Evolutionary conservation across 2,113 vertebrate genomes (phyloP).

Genomic region (Penelope pileata): DNA sequence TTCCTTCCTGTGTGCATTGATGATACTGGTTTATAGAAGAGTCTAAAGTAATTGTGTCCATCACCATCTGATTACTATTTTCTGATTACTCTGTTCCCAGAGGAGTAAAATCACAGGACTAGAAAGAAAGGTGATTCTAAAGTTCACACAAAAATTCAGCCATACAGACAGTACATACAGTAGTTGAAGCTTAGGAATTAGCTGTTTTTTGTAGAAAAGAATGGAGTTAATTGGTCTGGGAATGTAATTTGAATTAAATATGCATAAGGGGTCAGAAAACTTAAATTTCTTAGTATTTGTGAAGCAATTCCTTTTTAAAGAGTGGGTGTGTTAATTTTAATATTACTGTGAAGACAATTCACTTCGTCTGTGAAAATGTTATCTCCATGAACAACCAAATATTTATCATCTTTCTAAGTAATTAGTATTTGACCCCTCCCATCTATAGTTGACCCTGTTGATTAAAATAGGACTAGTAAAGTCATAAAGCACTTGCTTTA

Average conservation of each 20-base stretch:
- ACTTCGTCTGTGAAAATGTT: not conserved
- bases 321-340: not conserved
- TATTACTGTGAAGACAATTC: accelerated
- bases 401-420: not conserved
- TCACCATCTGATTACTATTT: not conserved
- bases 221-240: not conserved
- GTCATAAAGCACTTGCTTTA: not conserved
- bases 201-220: not conserved
- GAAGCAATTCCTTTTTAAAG: not conserved
- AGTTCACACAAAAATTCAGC: not conserved
- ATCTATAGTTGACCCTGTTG: not conserved
- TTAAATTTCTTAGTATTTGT: not conserved
- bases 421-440: not conserved
- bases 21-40: not conserved
- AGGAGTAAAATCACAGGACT: not conserved
- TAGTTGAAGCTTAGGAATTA: not conserved
- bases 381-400: not conserved
- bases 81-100: not conserved
- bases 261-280: not conserved
- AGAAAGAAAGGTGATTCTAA: not conserved
- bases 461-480: not conserved
- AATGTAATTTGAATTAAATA: not conserved
- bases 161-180: not conserved
- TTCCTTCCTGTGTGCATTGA: not conserved
- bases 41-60: not conserved